Conservation (phyloP, 2,113 vertebrate species). For the Ailurus styani region DNA sequence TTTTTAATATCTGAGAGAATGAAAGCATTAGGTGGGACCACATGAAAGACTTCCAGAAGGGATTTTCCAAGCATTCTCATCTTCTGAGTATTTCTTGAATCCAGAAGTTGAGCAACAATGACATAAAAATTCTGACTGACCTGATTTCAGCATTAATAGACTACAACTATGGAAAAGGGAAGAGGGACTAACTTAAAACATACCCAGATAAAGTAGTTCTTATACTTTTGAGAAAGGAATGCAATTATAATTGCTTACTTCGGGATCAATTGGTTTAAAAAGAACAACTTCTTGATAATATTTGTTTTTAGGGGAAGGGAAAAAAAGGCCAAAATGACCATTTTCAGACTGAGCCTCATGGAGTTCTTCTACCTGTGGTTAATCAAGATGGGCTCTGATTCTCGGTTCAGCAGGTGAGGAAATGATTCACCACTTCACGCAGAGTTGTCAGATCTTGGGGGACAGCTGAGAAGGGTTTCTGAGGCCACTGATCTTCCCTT, state of each 20-base stretch:
- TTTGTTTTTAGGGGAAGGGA: not conserved
- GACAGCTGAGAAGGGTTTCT: not conserved
- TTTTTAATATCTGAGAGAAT: not conserved
- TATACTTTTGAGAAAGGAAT: not conserved
- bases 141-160: not conserved
- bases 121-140: not conserved
- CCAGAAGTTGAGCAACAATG: not conserved
- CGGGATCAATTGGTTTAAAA: not conserved
- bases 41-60: not conserved
- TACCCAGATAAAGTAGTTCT: not conserved
- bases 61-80: not conserved
- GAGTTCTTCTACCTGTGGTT: not conserved
- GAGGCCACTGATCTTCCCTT: not conserved
- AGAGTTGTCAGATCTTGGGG: not conserved
- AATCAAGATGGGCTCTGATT: not conserved
- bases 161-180: not conserved
- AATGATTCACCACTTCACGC: not conserved
- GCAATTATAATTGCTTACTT: slow-evolving; percentile 1
- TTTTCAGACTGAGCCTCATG: not conserved
- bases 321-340: not conserved
- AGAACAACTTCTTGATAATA: not conserved
- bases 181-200: not conserved
- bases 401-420: not conserved
- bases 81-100: slow-evolving; percentile 1
- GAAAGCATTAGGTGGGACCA: not conserved